A percentile compares a stretch with the other conserved stretches of the same genome.
Conservation (phyloP, 2,113 vertebrate genomes). For the Microtus montanus region DNA sequence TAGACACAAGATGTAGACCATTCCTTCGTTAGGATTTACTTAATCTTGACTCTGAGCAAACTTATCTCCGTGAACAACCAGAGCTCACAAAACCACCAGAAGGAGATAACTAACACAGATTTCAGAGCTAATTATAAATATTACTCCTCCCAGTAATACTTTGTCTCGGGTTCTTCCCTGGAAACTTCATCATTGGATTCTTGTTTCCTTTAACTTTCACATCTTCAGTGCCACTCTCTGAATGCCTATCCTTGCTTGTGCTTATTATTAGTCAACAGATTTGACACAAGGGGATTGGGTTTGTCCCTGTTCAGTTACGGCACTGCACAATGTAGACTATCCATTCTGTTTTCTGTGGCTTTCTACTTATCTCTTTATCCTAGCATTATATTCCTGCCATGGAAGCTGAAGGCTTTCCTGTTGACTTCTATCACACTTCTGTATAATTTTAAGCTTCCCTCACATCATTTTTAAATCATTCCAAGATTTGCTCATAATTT, state of each 20-base stretch:
- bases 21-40: not conserved
- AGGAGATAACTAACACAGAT: not conserved
- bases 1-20: not conserved
- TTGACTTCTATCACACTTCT: not conserved
- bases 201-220: not conserved
- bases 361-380: not conserved
- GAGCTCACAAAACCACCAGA: not conserved
- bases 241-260: accelerated
- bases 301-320: accelerated
- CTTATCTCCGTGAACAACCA: not conserved
- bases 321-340: not conserved
- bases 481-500: not conserved
- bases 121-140: not conserved
- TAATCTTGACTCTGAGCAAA: not conserved
- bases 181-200: not conserved
- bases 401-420: not conserved
- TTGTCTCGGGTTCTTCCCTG: not conserved
- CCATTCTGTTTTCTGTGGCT: not conserved
- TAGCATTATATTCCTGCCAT: not conserved
- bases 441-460: not conserved
- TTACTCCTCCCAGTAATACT: not conserved
- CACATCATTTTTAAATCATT: not conserved
- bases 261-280: not conserved
- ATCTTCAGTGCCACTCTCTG: not conserved
- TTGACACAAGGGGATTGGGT: not conserved